These are phyloP conservation scores for Catostomus latipinnis DNA, from an alignment of 2,797 vertebrate genomes.

Conservation along the genomic window DNA sequence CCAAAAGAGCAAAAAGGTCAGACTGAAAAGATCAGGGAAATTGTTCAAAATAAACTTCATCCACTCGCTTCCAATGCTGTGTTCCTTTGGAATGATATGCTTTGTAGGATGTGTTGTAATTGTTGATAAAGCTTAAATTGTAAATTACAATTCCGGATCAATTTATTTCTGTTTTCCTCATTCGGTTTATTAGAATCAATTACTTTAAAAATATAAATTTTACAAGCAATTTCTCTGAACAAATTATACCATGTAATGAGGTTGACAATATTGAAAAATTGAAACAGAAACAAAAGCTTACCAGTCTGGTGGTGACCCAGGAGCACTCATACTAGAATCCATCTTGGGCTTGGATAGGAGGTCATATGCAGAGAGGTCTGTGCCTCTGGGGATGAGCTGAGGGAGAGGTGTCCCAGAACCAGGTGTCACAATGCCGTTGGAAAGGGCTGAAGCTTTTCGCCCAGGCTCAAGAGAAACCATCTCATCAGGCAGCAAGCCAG, in stretches of 20 bases:
- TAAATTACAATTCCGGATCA: too few relatives aligned
- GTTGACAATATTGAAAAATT: neutral
- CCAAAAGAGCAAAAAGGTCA: conserved; percentile 5
- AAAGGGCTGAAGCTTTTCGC: conserved; percentile 87
- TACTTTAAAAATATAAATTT: too few relatives aligned
- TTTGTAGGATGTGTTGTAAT: too few relatives aligned
- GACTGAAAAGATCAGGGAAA: neutral
- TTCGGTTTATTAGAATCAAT: too few relatives aligned
- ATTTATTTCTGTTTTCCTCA: too few relatives aligned
- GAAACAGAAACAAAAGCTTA: conserved; percentile 67
- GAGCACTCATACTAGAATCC: conserved; percentile 88
- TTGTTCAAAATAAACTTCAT: neutral
- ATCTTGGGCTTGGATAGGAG: conserved; percentile 88
- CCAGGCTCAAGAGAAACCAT: conserved; percentile 82
- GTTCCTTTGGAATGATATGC: too few relatives aligned
- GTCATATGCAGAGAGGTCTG: conserved; percentile 86
- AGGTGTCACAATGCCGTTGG: conserved; percentile 84
- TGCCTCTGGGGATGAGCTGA: conserved; percentile 91
- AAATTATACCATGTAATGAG: too few relatives aligned
- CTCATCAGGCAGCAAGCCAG: conserved; percentile 88
- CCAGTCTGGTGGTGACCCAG: conserved; percentile 95
- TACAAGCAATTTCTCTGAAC: too few relatives aligned
- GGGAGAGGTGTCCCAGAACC: conserved; percentile 77
- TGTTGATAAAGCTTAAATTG: too few relatives aligned
- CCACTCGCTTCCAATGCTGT: too few relatives aligned